Evolutionary conservation across 1,140 invertebrate species (phyloP).

Genomic region (Samia ricini): DNA sequence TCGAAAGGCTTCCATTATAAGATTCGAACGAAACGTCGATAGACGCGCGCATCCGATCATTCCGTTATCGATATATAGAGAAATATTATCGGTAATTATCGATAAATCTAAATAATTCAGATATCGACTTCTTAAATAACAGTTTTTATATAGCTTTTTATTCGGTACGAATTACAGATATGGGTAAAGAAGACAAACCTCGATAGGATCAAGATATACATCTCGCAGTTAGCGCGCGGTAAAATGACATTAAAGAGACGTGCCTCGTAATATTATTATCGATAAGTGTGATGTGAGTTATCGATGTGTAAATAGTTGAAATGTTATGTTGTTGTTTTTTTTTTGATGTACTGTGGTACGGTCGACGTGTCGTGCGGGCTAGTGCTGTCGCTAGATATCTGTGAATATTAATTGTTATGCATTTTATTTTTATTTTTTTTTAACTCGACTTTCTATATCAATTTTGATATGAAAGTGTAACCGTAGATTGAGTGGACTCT

Average conservation of each 20-base stretch:
- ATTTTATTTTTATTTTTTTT: neutral
- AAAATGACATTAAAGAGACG: conserved; percentile 93
- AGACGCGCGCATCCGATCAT: too few relatives aligned
- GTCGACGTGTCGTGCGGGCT: conserved; percentile 11
- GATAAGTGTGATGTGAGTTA: neutral
- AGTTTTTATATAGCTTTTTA: too few relatives aligned
- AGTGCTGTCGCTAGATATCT: conserved; percentile 16
- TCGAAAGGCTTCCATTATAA: too few relatives aligned
- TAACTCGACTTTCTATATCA: too few relatives aligned
- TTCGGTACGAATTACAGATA: conserved; percentile 81
- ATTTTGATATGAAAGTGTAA: too few relatives aligned
- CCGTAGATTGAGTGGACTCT: too few relatives aligned
- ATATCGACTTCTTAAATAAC: too few relatives aligned
- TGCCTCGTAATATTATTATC: conserved; percentile 71
- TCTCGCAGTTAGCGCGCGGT: conserved; percentile 90
- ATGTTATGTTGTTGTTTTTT: neutral
- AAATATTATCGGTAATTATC: too few relatives aligned
- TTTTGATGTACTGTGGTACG: conserved; percentile 12
- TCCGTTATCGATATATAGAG: too few relatives aligned
- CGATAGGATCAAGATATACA: conserved; percentile 90
- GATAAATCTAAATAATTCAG: too few relatives aligned
- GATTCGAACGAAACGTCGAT: too few relatives aligned
- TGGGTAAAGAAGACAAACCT: conserved; percentile 93
- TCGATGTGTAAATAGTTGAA: neutral
- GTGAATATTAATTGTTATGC: conserved; percentile 13